phyloP scores from a whole-genome alignment of 1,140 invertebrate genomes.

The Calosoma granatense region DNA sequence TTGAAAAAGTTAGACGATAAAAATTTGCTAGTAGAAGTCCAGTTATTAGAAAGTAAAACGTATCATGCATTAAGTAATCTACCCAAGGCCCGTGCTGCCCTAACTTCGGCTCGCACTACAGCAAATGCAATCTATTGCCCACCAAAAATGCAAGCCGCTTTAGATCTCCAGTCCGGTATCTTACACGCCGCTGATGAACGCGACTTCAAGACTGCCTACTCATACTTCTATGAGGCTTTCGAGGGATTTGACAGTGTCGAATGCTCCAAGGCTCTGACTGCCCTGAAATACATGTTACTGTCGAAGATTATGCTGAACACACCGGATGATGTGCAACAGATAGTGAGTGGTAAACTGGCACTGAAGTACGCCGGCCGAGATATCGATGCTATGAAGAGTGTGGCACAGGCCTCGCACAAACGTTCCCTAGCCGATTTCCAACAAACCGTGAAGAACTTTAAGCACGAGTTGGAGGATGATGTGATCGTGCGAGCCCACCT shows the following conservation, averaged over 20 bases:
- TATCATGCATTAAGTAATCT: constrained; percentile 96
- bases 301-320: constrained; percentile 97
- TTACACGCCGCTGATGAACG: constrained; percentile 97
- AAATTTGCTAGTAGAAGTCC: constrained; percentile 93
- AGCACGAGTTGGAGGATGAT: constrained; percentile 88
- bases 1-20: constrained; percentile 99
- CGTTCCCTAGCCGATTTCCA: constrained; percentile 95
- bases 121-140: constrained; percentile 99
- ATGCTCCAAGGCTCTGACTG: constrained; percentile 79
- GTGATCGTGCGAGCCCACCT: constrained; percentile 94
- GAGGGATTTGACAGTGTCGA: constrained; percentile 98
- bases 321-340: constrained; percentile 92
- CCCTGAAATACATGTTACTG: constrained; percentile 97
- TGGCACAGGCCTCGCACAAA: constrained; percentile 92
- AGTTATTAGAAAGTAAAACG: constrained; percentile 95
- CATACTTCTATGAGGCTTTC: constrained; percentile 99
- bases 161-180: constrained; percentile 97
- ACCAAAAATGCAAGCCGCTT: constrained; percentile 91
- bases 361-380: constrained; percentile 92
- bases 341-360: constrained; percentile 93
- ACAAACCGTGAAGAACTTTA: constrained; percentile 73
- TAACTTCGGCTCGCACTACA: constrained; percentile 96
- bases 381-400: constrained; percentile 95
- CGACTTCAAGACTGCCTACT: constrained; percentile 99
- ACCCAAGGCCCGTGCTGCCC: constrained; percentile 90